Base-by-base conservation (phyloP, 2,113 vertebrate genomes). In the Australoheros scitulus region DNA sequence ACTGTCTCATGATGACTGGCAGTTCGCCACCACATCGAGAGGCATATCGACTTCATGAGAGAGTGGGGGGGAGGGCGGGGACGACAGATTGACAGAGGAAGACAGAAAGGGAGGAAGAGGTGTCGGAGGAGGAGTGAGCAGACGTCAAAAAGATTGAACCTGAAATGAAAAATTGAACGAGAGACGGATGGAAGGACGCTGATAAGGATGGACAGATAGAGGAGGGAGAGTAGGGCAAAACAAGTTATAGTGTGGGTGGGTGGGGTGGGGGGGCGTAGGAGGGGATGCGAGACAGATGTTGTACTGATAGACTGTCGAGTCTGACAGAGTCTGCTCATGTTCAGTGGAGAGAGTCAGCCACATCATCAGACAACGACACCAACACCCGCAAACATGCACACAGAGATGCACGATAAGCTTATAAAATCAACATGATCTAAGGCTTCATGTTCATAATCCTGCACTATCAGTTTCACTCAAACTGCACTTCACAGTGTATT, bases 161-260 rank as follows among this genome's bases (percentile, higher is more conserved):
- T 94, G 93, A 93, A 95, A 94, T 94, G 89, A 93, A 91, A 94
- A 93, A 93, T 94, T 92, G 91, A 93, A 90, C 84, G 43, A 18
- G 91, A 90, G 91, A 91, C 90, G 81, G 92, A 91, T 94, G 88
- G 93, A 89, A 84, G 85, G 91, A 92, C 74, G n/a, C 60, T 87
- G 93, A 93, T 94, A 93, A 93, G 91, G 76, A 80, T 78, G 84
- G 90, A 88, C 85, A 89, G 93, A 90, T 86, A 86, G 83, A 86
- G 61, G 81, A 86, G 88, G 82, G 81, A 81, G 77, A 83, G 80
- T 3, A 34, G 75, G 77, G 78, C 57, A 80, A 82, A 83, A 79
- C 22, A 38, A 80, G 79, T 59, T 88, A 88, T 86, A 63, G 87
- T 14, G 38, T 68, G 38, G 38, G 15, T 50, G 47, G 14, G 14